phyloP scores from a whole-genome alignment of 2,797 vertebrate genomes.

The Cossypha dichroa region DNA sequence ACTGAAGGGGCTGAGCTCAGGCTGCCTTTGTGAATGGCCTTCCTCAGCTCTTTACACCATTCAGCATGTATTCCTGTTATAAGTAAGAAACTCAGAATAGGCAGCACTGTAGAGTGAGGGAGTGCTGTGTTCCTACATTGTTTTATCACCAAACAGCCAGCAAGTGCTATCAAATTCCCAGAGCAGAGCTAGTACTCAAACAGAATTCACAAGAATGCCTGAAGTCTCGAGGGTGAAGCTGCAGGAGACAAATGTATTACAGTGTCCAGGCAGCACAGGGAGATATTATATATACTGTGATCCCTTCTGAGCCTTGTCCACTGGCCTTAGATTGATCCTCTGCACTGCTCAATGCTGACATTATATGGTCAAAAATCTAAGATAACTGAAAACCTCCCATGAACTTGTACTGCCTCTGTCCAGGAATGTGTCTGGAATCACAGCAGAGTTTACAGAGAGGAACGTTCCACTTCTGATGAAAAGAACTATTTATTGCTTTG shows the following conservation, averaged over 20 bases:
- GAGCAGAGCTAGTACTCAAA: neutral
- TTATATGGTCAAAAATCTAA: neutral
- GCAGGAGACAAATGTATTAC: neutral
- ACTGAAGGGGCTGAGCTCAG: neutral
- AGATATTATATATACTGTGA: neutral
- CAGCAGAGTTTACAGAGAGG: neutral
- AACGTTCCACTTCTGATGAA: neutral
- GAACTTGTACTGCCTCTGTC: neutral
- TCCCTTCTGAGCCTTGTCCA: neutral
- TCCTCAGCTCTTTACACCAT: neutral
- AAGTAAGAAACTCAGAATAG: neutral
- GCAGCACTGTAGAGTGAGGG: neutral
- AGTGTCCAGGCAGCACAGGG: neutral
- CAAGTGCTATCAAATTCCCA: neutral
- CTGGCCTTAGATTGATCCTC: neutral
- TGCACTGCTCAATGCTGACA: neutral
- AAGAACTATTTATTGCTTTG: neutral
- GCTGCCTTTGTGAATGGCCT: neutral
- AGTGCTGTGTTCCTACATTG: neutral
- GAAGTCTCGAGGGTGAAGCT: neutral
- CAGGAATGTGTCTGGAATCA: neutral
- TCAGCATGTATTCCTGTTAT: neutral
- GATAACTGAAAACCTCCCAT: neutral
- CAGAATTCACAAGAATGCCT: neutral
- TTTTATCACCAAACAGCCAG: neutral